A percentile compares a stretch with the other conserved stretches of the same genome.
phyloP scores from a whole-genome alignment of 1,140 invertebrate species.

The Bactericera cockerelli region DNA sequence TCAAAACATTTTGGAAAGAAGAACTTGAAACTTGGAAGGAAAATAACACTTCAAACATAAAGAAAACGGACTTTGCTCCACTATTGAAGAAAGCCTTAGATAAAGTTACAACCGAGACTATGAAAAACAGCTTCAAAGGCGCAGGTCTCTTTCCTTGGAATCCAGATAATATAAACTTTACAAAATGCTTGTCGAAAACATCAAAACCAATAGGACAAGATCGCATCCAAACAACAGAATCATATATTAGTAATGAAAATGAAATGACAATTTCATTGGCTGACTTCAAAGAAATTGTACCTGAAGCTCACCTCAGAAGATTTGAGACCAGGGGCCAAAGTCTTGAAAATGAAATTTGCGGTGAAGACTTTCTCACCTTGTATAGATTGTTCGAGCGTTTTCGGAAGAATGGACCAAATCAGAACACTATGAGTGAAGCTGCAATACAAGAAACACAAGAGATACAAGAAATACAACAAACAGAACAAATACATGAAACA shows the following conservation, averaged over 20 bases:
- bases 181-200: not conserved
- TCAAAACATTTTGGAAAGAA: constrained; percentile 27
- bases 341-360: not conserved
- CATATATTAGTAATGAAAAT: not conserved
- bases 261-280: not conserved
- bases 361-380: not conserved
- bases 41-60: constrained; percentile 21
- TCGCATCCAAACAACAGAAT: not conserved
- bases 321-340: not conserved
- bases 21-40: constrained; percentile 18
- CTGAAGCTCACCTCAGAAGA: not conserved
- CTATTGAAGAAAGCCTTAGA: constrained; percentile 24
- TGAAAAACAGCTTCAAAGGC: constrained; percentile 10
- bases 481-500: too few relatives aligned
- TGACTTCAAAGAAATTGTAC: not conserved
- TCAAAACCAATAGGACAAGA: not conserved
- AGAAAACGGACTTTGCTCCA: constrained; percentile 25
- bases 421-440: too few relatives aligned
- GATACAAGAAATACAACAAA: too few relatives aligned
- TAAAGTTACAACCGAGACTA: constrained; percentile 10
- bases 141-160: constrained; percentile 13
- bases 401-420: too few relatives aligned
- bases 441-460: too few relatives aligned
- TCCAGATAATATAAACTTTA: not conserved
- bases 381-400: not conserved